Percentiles rank a stretch among this genome's conserved stretches.
Conservation (phyloP, 1,140 invertebrate species). For the Tribolium castaneum region DNA sequence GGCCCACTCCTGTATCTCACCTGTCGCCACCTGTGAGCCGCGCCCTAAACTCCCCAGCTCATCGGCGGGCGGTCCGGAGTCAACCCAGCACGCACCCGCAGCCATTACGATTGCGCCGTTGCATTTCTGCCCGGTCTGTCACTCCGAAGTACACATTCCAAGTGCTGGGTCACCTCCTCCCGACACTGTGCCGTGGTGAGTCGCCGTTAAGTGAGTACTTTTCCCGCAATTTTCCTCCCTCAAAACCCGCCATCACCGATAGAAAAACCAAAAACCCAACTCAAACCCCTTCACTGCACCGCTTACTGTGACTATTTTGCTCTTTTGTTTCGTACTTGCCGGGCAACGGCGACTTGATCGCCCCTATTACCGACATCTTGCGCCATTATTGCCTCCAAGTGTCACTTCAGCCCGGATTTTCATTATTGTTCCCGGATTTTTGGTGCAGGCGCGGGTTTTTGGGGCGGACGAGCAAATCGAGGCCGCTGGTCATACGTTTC, state of each 20-base stretch:
- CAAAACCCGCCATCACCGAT: background rate
- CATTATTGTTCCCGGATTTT: background rate
- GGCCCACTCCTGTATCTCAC: background rate
- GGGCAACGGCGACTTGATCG: background rate
- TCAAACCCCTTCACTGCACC: background rate
- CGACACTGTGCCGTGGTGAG: background rate
- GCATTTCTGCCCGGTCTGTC: slow-evolving; percentile 23
- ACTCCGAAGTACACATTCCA: slow-evolving; percentile 18
- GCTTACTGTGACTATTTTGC: background rate
- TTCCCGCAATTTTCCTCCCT: slow-evolving; percentile 5
- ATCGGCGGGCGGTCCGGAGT: background rate
- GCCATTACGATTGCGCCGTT: slow-evolving; percentile 25
- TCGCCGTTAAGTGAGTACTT: slow-evolving; percentile 9
- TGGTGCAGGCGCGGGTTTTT: background rate
- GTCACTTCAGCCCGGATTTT: background rate
- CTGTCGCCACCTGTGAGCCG: background rate
- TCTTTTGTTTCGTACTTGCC: slow-evolving; percentile 1
- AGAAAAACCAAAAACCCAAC: background rate
- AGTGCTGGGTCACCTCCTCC: slow-evolving; percentile 15
- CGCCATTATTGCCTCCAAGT: slow-evolving; percentile 29
- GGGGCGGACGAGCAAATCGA: background rate
- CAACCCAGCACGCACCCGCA: slow-evolving; percentile 12
- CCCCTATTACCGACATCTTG: background rate
- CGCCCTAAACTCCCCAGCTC: background rate
- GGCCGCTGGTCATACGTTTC: background rate